Evolutionary conservation across 2,797 vertebrate genomes (phyloP).

Genomic region (Anas georgica): DNA sequence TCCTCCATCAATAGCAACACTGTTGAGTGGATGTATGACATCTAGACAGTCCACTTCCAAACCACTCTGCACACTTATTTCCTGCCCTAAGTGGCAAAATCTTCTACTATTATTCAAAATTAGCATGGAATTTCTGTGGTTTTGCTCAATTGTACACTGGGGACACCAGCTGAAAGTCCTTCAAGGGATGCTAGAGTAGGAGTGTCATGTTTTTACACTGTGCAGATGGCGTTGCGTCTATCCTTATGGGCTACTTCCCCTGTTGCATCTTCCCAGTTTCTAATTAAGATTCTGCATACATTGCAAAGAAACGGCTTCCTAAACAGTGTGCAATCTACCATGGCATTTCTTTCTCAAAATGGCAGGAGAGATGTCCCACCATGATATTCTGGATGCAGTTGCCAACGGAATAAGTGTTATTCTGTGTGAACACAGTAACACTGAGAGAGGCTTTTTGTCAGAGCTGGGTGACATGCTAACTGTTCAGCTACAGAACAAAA

Average conservation of each 20-base stretch:
- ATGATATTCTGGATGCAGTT: constrained; percentile 89
- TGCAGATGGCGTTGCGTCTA: not conserved
- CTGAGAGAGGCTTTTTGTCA: constrained; percentile 90
- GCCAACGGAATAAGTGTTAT: constrained; percentile 89
- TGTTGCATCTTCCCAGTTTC: not conserved
- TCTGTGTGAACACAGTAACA: constrained; percentile 96
- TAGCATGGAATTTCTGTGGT: not conserved
- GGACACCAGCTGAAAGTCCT: not conserved
- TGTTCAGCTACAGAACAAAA: constrained; percentile 76
- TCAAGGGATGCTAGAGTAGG: not conserved
- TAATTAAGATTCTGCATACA: not conserved
- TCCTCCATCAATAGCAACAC: not conserved
- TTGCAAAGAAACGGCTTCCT: not conserved
- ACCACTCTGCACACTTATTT: not conserved
- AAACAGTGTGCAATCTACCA: not conserved
- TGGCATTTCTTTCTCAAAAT: not conserved
- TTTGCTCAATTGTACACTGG: not conserved
- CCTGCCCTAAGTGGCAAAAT: not conserved
- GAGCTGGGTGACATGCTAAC: constrained; percentile 84
- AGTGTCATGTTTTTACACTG: accelerated
- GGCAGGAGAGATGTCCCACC: constrained; percentile 97
- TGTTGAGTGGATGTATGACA: not conserved
- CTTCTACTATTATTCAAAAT: not conserved
- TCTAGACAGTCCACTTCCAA: not conserved
- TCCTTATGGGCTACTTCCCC: accelerated